Evolutionary conservation across 2,888 invertebrate genomes (phyloP).

Genomic region (Cephus spinipes): DNA sequence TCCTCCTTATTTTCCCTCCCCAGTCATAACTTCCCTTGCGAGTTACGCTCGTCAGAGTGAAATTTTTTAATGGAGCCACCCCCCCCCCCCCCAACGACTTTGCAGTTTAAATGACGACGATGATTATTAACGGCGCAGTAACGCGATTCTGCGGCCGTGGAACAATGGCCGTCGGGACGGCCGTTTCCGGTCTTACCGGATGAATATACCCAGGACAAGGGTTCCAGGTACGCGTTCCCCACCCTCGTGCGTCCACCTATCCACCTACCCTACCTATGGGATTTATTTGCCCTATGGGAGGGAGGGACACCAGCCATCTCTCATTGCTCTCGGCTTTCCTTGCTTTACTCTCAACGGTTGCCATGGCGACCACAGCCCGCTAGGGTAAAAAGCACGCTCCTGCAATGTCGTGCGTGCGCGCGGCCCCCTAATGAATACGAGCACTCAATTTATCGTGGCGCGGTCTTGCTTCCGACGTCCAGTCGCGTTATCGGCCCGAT

Average conservation of each 20-base stretch:
- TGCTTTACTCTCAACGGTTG: slow-evolving; percentile 23
- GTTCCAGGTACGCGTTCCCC: neutral
- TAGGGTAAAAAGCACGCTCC: slow-evolving; percentile 39
- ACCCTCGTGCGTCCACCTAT: slow-evolving; percentile 22
- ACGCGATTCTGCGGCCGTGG: neutral
- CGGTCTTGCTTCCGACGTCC: neutral
- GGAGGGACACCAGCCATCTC: slow-evolving; percentile 38
- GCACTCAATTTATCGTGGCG: slow-evolving; percentile 3
- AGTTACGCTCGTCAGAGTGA: no score
- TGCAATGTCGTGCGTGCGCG: slow-evolving; percentile 17
- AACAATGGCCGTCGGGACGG: neutral
- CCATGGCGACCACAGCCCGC: slow-evolving; percentile 31
- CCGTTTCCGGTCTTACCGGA: no score
- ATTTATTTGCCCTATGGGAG: slow-evolving; percentile 24
- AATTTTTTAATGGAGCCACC: no score
- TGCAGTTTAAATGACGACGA: neutral
- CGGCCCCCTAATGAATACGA: slow-evolving; percentile 10
- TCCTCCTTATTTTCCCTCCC: no score
- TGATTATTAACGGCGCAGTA: neutral
- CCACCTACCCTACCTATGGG: slow-evolving; percentile 31
- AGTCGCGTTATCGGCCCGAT: no score
- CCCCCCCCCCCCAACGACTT: no score
- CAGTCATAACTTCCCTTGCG: no score
- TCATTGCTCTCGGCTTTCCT: no score
- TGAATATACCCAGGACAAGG: no score